A percentile compares a stretch with the other conserved stretches of the same genome.
These are phyloP conservation scores for Thera obeliscata DNA, from an alignment of 2,888 invertebrate genomes.

Conservation along the genomic window DNA sequence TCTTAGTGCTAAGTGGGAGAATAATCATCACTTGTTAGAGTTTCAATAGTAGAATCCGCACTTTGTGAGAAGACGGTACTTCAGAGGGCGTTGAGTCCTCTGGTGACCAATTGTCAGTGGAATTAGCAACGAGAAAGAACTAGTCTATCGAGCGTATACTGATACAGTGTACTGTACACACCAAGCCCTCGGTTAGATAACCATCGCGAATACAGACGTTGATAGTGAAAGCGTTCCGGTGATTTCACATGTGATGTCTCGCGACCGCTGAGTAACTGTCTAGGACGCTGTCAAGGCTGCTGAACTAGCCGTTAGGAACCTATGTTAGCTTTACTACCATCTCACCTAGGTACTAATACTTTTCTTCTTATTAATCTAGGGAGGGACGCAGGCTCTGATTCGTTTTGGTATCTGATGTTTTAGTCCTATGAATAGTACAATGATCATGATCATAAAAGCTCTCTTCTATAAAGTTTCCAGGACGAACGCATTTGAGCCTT, in stretches of 20 bases:
- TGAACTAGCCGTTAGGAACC: neutral
- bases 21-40: too few species aligned
- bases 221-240: conserved; percentile 80
- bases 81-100: too few species aligned
- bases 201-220: conserved; percentile 53
- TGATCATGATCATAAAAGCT: too few species aligned
- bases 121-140: neutral
- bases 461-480: too few species aligned
- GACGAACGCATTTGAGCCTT: too few species aligned
- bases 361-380: neutral
- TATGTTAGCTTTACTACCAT: neutral
- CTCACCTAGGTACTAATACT: too few species aligned
- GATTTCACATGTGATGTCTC: conserved; percentile 72
- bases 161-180: neutral
- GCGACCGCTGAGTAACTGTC: conserved; percentile 56
- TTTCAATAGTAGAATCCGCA: too few species aligned
- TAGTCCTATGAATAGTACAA: neutral
- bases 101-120: too few species aligned
- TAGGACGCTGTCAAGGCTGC: conserved; percentile 34
- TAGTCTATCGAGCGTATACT: neutral
- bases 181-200: conserved; percentile 61
- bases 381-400: neutral
- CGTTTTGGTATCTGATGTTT: neutral
- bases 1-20: too few species aligned
- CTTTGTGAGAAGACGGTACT: too few species aligned